These are phyloP conservation scores for Chaitophorus viminalis DNA, from an alignment of 2,888 invertebrate species.

Conservation along the genomic window DNA sequence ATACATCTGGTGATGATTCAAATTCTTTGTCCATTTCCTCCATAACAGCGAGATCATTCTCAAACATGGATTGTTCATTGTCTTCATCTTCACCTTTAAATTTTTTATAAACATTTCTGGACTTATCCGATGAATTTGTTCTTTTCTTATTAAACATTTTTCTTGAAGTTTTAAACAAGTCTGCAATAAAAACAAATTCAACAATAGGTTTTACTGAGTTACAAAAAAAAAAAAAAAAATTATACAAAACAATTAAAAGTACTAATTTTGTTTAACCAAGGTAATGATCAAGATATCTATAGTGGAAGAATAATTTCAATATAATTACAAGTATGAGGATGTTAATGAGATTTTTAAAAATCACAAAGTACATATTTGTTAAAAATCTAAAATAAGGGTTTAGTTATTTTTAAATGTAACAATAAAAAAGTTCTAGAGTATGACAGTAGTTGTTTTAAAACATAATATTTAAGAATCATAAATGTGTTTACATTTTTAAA, in stretches of 20 bases:
- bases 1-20: conserved; percentile 67
- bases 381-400: not conserved
- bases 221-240: not conserved
- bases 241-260: not conserved
- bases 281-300: conserved; percentile 6
- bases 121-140: conserved; percentile 40
- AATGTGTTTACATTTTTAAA: too few species aligned
- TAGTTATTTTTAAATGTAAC: not conserved
- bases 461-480: too few species aligned
- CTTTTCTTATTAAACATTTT: conserved; percentile 61
- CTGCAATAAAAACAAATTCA: conserved; percentile 60
- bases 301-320: not conserved
- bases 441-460: not conserved
- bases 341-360: not conserved
- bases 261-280: conserved; percentile 12
- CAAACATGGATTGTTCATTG: conserved; percentile 71
- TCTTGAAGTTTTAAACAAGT: conserved; percentile 34
- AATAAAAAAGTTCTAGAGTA: not conserved
- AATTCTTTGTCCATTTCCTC: conserved; percentile 68
- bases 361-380: conserved; percentile 36
- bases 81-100: conserved; percentile 69
- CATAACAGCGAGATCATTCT: conserved; percentile 77
- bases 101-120: conserved; percentile 39
- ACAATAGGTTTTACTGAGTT: conserved; percentile 35
- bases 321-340: not conserved